These are phyloP conservation scores for Drosophila ercepeae DNA, from an alignment of 1,140 invertebrate genomes.

Conservation along the genomic window DNA sequence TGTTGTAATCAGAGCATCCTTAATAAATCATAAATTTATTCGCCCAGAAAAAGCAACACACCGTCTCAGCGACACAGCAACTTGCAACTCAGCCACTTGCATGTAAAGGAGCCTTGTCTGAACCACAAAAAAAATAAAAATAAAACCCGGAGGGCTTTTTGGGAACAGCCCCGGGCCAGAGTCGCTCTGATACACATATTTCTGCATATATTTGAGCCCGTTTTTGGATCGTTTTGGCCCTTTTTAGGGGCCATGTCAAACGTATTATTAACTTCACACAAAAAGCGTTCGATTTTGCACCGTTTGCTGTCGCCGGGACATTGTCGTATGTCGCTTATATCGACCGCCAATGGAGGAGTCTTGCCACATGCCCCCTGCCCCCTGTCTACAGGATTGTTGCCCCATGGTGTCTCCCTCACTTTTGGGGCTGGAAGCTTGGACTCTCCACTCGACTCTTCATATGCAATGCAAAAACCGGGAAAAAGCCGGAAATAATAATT, in stretches of 20 bases:
- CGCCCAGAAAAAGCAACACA: conserved; percentile 22
- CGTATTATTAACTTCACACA: conserved; percentile 84
- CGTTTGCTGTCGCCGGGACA: conserved; percentile 77
- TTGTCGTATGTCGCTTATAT: conserved; percentile 72
- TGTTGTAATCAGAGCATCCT: conserved; percentile 84
- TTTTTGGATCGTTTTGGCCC: not conserved
- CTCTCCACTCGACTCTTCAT: not conserved
- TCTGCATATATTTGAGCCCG: conserved; percentile 72
- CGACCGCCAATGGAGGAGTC: conserved; percentile 62
- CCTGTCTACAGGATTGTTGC: not conserved
- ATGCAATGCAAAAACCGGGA: conserved; percentile 40
- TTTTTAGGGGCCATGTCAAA: conserved; percentile 70
- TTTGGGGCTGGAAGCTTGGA: not conserved
- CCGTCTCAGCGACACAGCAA: not conserved
- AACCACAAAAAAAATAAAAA: conserved; percentile 3
- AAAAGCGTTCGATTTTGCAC: conserved; percentile 84
- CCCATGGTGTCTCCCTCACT: conserved; percentile 12
- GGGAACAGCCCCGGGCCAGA: conserved; percentile 6
- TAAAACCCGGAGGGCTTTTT: conserved; percentile 2
- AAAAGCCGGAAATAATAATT: conserved; percentile 82
- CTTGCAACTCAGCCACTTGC: conserved; percentile 9
- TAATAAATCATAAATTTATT: conserved; percentile 84
- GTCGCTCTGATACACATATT: conserved; percentile 43
- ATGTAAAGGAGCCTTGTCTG: conserved; percentile 38
- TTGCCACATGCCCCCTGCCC: not conserved